Evolutionary conservation across 2,888 invertebrate species (phyloP), one percentile per base, ranked within the genome.

Genomic region (Andrena chrysosceles): DNA sequence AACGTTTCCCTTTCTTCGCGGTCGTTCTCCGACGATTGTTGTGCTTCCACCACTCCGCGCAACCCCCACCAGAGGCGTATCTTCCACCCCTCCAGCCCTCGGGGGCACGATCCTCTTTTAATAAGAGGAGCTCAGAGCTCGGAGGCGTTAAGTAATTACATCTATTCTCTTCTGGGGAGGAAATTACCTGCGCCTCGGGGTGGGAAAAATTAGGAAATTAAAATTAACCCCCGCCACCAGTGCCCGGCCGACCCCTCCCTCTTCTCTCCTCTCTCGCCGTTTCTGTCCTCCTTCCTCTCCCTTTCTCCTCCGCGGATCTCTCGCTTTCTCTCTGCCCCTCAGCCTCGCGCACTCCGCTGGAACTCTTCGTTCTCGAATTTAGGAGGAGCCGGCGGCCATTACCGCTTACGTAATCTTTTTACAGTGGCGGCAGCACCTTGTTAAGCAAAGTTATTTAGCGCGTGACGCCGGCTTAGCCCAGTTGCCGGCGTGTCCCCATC

Each of bases 71-170:
- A 87, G 82, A 85, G 89, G 88, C 87, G 90, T 68, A 83, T 68
- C 89, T 89, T 88, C 85, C 87, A 85, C 88, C 89, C 89, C 87
- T 87, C 87, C 85, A 87, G 83, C 86, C 86, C 91, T 87, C 90
- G 88, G 87, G 90, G 91, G 91, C 90, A 89, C 91, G 93, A 93
- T 93, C 90, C 93, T 93, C 91, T 93, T 93, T 93, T 93, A 93
- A 93, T 93, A 93, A 93, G 92, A 89, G 85, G 87, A 87, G 88
- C 80, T 84, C 86, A 84, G 90, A 84, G 85, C 91, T 92, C 90
- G 89, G 90, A 93, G 93, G 93, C 93, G 94, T 94, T 94, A 94
- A 94, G 94, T 94, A 94, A 94, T 94, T 94, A 94, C 93, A 93
- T 93, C 93, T 93, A 93, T 93, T 93, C 93, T 94, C 93, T 92